These are phyloP conservation scores for Allacma fusca DNA, from an alignment of 2,888 invertebrate genomes.

Conservation along the genomic window DNA sequence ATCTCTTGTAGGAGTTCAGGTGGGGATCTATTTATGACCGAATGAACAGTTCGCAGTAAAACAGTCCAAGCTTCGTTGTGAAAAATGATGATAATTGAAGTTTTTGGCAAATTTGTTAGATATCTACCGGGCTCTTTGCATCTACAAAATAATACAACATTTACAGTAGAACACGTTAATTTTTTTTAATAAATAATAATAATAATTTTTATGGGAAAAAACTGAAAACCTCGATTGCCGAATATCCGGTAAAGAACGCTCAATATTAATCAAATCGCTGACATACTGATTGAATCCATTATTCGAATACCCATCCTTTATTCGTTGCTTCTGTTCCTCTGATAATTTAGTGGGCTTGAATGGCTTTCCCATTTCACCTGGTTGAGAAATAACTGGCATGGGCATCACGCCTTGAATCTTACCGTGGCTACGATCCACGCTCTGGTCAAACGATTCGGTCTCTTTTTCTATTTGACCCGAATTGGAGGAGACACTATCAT, in stretches of 20 bases:
- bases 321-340: slow-evolving; percentile 83
- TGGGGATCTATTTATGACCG: slow-evolving; percentile 93
- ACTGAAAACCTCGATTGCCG: slow-evolving; percentile 73
- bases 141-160: slow-evolving; percentile 41
- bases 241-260: slow-evolving; percentile 90
- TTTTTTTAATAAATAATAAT: not conserved
- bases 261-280: slow-evolving; percentile 95
- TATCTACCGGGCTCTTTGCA: slow-evolving; percentile 48
- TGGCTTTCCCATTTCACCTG: slow-evolving; percentile 89
- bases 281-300: slow-evolving; percentile 99
- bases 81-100: slow-evolving; percentile 93
- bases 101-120: slow-evolving; percentile 64
- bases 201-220: not conserved
- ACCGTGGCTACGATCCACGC: too few relatives aligned
- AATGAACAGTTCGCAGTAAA: slow-evolving; percentile 92
- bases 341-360: slow-evolving; percentile 84
- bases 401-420: not conserved
- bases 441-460: too few relatives aligned
- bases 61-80: slow-evolving; percentile 99
- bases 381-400: slow-evolving; percentile 52
- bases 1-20: slow-evolving; percentile 88
- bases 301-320: slow-evolving; percentile 94
- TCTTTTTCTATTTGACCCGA: too few relatives aligned
- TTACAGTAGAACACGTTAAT: too few relatives aligned
- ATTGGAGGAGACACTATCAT: too few relatives aligned